These are phyloP conservation scores for Theocolax elegans DNA, from an alignment of 1,140 invertebrate species.

Conservation along the genomic window DNA sequence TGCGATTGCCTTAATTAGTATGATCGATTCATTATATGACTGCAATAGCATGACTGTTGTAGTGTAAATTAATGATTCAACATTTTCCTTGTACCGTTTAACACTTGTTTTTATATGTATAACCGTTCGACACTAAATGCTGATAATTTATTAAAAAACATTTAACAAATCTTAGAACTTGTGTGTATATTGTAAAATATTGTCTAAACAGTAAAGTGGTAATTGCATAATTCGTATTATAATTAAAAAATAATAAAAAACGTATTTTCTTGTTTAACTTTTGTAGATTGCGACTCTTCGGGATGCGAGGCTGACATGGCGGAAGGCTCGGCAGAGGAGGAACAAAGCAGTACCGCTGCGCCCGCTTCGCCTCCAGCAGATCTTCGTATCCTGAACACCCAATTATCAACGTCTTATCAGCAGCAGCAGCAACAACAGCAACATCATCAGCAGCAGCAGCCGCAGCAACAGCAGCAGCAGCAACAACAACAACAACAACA, in stretches of 20 bases:
- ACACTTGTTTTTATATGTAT: no score
- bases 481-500: slow-evolving; percentile 60
- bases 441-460: slow-evolving; percentile 60
- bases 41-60: background rate
- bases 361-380: slow-evolving; percentile 67
- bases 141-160: no score
- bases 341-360: slow-evolving; percentile 68
- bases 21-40: background rate
- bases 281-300: slow-evolving; percentile 64
- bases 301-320: slow-evolving; percentile 69
- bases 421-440: slow-evolving; percentile 51
- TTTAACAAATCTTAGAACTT: no score
- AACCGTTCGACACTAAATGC: no score
- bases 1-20: background rate
- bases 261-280: no score
- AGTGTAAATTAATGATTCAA: background rate
- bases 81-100: slow-evolving; percentile 15
- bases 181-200: no score
- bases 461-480: slow-evolving; percentile 60
- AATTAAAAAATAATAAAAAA: no score
- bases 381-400: slow-evolving; percentile 65
- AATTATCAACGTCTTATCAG: slow-evolving; percentile 63
- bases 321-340: slow-evolving; percentile 68
- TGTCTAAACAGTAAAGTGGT: no score
- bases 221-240: no score